Evolutionary conservation across 2,888 invertebrate species (phyloP), one percentile per base, ranked within the genome.

Genomic region (Tipula helvola): DNA sequence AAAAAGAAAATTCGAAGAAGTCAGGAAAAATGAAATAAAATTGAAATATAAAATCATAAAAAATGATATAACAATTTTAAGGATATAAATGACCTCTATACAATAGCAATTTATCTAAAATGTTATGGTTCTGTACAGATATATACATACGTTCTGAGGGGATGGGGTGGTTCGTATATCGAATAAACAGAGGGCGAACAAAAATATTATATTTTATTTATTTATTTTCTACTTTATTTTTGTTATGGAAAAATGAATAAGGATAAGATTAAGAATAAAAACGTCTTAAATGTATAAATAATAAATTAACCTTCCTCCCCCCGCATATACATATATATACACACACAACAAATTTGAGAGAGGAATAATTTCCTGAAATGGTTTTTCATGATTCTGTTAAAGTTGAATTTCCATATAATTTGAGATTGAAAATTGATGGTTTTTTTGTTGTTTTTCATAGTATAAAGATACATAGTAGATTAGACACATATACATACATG

Each of bases 281-380:
- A 84, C 84, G 84, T 84, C 84, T 84, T 84, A 84, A 84, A 84
- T 84, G 41, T 84, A 84, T 84, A 84, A 84, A 84, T 84, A 84
- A 84, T 84, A 84, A 84, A 84, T 84, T 84, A 84, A 84, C 84
- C 84, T 41, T 41, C 84, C 84, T 39, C 84, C 41, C 16, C 28
- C 10, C 71, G 3, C 41, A 84, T 39, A n/a, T 83, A 83, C 39
- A 39, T 2, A 7, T 83, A 86, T 86, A 86, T 42, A 18, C 86
- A 87, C 86, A 44, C 83, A 87, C 71, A 87, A 87, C 86, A 87
- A 87, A 87, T 87, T 87, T 83, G 5, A 87, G 86, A 87, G 86
- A 86, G 86, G 52, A 87, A 87, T 87, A 86, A 87, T 87, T 87
- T 83, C 86, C 47, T 86, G 47, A 87, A 87, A 87, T 87, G 86